phyloP scores from a whole-genome alignment of 2,888 invertebrate genomes.

The Rhogogaster chlorosoma region DNA sequence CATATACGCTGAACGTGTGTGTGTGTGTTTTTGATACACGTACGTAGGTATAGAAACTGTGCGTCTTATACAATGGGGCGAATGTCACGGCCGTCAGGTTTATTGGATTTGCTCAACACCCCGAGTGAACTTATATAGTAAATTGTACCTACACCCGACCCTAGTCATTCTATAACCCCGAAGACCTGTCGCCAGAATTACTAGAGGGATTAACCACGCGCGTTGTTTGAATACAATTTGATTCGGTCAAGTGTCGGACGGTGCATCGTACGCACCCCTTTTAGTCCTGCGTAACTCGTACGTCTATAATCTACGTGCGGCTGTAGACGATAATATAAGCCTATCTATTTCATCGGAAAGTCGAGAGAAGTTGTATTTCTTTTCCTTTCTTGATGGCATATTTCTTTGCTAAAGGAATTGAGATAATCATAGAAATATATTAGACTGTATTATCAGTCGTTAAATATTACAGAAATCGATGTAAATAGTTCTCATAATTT shows the following conservation, averaged over 20 bases:
- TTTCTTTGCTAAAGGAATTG: background rate
- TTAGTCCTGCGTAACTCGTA: background rate
- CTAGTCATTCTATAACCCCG: constrained; percentile 17
- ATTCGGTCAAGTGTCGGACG: constrained; percentile 69
- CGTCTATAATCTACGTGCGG: background rate
- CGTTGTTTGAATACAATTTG: constrained; percentile 66
- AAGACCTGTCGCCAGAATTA: constrained; percentile 73
- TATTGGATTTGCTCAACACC: constrained; percentile 74
- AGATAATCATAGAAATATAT: background rate
- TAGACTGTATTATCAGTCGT: too few species aligned
- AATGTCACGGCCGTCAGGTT: constrained; percentile 72
- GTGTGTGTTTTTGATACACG: background rate
- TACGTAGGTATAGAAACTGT: background rate
- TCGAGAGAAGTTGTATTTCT: background rate
- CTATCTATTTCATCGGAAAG: background rate
- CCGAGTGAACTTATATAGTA: constrained; percentile 52
- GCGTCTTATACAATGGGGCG: constrained; percentile 55
- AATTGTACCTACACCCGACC: constrained; percentile 4
- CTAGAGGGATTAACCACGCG: constrained; percentile 73
- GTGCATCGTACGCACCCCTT: background rate
- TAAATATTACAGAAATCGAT: background rate
- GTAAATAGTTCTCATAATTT: background rate
- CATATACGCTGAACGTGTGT: background rate
- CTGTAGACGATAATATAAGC: background rate
- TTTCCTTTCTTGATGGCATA: too few species aligned